Evolutionary conservation across 2,888 invertebrate species (phyloP).

Genomic region (Philereme transversata): DNA sequence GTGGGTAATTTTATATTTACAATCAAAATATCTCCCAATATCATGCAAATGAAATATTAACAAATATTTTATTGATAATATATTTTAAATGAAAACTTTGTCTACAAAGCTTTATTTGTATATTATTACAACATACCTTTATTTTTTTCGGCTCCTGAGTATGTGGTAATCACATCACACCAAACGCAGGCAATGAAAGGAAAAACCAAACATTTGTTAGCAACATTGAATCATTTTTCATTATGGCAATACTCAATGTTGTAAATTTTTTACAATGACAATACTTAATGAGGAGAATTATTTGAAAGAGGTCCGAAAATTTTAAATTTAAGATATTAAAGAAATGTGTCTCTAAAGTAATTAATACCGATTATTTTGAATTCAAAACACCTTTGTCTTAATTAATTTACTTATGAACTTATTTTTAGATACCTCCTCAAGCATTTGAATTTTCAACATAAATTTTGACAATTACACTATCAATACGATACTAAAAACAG

Average conservation of each 20-base stretch:
- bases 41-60: conserved; percentile 37
- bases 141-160: conserved; percentile 78
- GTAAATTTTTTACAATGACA: conserved; percentile 2
- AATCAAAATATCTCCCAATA: conserved; percentile 40
- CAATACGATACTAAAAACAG: too few species aligned
- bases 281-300: not conserved
- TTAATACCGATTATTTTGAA: too few species aligned
- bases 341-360: too few species aligned
- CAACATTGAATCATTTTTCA: conserved; percentile 16
- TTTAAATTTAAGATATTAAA: too few species aligned
- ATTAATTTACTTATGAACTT: too few species aligned
- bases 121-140: conserved; percentile 63
- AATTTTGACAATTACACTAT: too few species aligned
- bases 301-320: too few species aligned
- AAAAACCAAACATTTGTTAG: conserved; percentile 46
- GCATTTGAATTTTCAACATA: too few species aligned
- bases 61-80: not conserved
- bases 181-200: conserved; percentile 63
- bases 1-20: not conserved
- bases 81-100: conserved; percentile 6
- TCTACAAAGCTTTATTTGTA: conserved; percentile 9
- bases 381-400: too few species aligned
- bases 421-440: too few species aligned
- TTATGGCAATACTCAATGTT: not conserved
- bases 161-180: conserved; percentile 47